These are phyloP conservation scores for Streblospio benedicti DNA, from an alignment of 1,140 invertebrate species.

Conservation along the genomic window DNA sequence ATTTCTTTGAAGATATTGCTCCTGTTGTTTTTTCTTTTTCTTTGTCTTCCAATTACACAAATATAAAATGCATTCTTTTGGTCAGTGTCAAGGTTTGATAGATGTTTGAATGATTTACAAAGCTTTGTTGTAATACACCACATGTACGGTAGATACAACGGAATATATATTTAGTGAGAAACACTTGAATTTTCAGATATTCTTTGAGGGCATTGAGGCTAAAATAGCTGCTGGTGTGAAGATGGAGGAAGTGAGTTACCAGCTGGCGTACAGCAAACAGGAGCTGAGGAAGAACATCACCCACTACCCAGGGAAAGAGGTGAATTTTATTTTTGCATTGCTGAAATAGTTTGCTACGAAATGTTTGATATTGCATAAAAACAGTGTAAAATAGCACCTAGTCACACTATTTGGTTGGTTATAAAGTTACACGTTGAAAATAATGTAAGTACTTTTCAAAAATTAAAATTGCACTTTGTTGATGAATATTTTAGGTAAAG, in stretches of 20 bases:
- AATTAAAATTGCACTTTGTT: neutral
- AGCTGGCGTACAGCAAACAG: constrained; percentile 93
- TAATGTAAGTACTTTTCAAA: neutral
- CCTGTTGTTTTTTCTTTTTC: neutral
- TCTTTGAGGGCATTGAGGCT: constrained; percentile 88
- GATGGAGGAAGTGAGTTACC: constrained; percentile 94
- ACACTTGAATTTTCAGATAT: constrained; percentile 54
- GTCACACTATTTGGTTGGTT: too few species aligned
- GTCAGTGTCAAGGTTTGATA: too few species aligned
- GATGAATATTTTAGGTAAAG: constrained; percentile 59
- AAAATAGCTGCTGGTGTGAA: constrained; percentile 87
- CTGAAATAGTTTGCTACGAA: neutral
- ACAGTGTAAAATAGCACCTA: neutral
- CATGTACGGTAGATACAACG: neutral
- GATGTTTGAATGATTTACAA: neutral
- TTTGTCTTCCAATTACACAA: too few species aligned
- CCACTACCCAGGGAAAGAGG: constrained; percentile 86
- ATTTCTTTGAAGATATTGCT: neutral
- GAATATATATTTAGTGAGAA: neutral
- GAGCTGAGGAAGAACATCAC: constrained; percentile 90
- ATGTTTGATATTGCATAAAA: neutral
- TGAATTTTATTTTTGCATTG: constrained; percentile 18
- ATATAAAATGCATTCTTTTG: too few species aligned
- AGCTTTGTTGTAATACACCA: neutral
- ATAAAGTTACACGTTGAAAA: neutral